Evolutionary conservation across 2,797 vertebrate genomes (phyloP), one percentile per base, ranked within the genome.

Genomic region (Chiloscyllium punctatum): DNA sequence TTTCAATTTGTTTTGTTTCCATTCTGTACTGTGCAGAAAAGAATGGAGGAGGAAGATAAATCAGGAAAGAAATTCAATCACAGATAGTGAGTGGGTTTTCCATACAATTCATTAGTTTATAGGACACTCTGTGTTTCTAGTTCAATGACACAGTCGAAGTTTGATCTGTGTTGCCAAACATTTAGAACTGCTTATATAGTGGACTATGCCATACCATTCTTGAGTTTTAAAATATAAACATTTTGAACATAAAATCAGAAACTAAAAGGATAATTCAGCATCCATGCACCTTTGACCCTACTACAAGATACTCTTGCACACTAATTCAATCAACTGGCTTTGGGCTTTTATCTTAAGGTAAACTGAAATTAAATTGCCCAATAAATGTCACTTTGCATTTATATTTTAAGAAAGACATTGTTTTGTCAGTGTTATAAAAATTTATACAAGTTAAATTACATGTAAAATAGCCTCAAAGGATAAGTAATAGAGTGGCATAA

Each of bases 381-480:
- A 90, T 90, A 30, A 90, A 90, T 90, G 87, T 90, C 87, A 62
- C 53, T 66, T 90, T 90, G 57, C 57, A 88, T 90, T 90, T 18
- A 90, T 90, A 90, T 33, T 18, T 90, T 57, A 33, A 90, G 53
- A 33, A 62, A 62, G 30, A n/a, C 30, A 42, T 42, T 37, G 9
- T 62, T 90, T 33, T 90, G 87, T 62, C 57, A 62, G 53, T 30
- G 57, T n/a, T 62, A 62, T 66, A 33, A 90, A 16, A 30, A 33
- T n/a, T 62, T n/a, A 90, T 62, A n/a, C 33, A 48, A 62, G 57
- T 90, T 90, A 90, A 13, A 27, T 88, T 57, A 88, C 86, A 90
- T 66, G 90, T 90, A 13, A 62, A 86, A 57, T 30, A 90, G 16
- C 87, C 27, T 66, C 87, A 90, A 30, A 62, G 87, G 87, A 57